phyloP scores from a whole-genome alignment of 2,888 invertebrate species.

The Gryllus longicercus region DNA sequence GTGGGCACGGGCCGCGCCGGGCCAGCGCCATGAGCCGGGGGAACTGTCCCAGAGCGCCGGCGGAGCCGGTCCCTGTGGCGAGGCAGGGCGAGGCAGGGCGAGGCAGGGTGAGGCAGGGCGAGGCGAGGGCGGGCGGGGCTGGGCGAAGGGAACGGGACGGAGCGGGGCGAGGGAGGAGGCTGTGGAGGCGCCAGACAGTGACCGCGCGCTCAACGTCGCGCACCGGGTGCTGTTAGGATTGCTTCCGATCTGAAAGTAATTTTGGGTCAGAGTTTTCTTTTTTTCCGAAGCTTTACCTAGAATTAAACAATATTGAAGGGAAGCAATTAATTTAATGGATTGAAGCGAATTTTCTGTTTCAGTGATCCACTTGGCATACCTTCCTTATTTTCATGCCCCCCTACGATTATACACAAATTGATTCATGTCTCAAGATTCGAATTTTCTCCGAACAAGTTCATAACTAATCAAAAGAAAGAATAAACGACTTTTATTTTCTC shows the following conservation, averaged over 20 bases:
- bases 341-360: slow-evolving; percentile 17
- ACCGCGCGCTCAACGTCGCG: not conserved
- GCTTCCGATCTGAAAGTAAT: slow-evolving; percentile 5
- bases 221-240: not conserved
- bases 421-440: too few species aligned
- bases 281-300: not conserved
- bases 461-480: too few species aligned
- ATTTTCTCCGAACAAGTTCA: too few species aligned
- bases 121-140: not conserved
- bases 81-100: too few species aligned
- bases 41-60: slow-evolving; percentile 6
- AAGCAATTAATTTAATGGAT: slow-evolving; percentile 17
- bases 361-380: not conserved
- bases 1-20: not conserved
- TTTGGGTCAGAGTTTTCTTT: slow-evolving; percentile 8
- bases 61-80: not conserved
- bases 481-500: too few species aligned
- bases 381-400: not conserved
- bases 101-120: too few species aligned
- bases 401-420: too few species aligned
- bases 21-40: not conserved
- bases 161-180: not conserved
- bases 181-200: not conserved
- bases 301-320: slow-evolving; percentile 1
- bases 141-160: not conserved